Conservation (phyloP, 1,140 invertebrate genomes). For the Octopus bimaculoides region DNA sequence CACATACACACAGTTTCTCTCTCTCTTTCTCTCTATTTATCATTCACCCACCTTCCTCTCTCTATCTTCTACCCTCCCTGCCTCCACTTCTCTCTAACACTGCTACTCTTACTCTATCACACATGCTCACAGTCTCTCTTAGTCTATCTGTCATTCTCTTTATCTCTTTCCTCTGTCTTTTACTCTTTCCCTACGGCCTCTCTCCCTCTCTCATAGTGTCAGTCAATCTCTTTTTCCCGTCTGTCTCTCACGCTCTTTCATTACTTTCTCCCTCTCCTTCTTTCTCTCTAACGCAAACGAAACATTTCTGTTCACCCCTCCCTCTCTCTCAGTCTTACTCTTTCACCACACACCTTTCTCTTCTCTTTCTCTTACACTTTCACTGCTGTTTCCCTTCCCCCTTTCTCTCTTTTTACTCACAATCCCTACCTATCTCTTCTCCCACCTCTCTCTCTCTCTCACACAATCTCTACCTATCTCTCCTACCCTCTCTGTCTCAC, state of each 20-base stretch:
- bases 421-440: not conserved
- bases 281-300: not conserved
- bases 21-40: not conserved
- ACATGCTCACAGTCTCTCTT: not conserved
- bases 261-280: not conserved
- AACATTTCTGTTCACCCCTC: not conserved
- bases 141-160: not conserved
- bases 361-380: not conserved
- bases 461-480: not conserved
- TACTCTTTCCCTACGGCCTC: not conserved
- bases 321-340: not conserved
- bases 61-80: not conserved
- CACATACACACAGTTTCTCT: not conserved
- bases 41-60: not conserved
- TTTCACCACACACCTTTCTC: not conserved
- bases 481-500: not conserved
- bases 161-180: not conserved
- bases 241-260: not conserved
- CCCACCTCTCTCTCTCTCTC: not conserved
- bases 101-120: not conserved
- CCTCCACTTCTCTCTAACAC: not conserved
- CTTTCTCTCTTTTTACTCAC: not conserved
- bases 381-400: not conserved
- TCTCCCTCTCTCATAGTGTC: not conserved
- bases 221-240: not conserved